Evolutionary conservation across 2,888 invertebrate species (phyloP).

Genomic region (Tetrapedia diversipes): DNA sequence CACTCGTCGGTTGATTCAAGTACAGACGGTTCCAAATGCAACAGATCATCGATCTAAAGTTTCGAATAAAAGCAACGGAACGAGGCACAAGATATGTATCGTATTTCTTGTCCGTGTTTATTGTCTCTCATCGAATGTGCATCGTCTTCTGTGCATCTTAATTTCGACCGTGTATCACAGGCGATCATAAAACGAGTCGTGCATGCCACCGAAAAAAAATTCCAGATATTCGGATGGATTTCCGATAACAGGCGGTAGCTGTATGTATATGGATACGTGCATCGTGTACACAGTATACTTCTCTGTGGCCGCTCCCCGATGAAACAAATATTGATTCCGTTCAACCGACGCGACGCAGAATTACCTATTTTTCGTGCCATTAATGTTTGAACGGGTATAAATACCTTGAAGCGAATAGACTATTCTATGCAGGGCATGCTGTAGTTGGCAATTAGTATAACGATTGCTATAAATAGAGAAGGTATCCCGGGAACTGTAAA

Average conservation of each 20-base stretch:
- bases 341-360: slow-evolving; percentile 25
- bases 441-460: neutral
- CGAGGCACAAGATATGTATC: neutral
- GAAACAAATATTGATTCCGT: slow-evolving; percentile 53
- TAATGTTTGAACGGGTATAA: slow-evolving; percentile 21
- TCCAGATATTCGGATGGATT: slow-evolving; percentile 68
- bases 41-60: neutral
- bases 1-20: neutral
- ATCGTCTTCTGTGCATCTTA: slow-evolving; percentile 65
- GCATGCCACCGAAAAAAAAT: slow-evolving; percentile 63
- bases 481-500: slow-evolving; percentile 1
- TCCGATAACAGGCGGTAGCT: slow-evolving; percentile 60
- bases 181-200: slow-evolving; percentile 64
- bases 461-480: neutral
- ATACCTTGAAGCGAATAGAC: neutral
- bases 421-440: neutral
- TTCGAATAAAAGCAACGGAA: too few relatives aligned
- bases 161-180: slow-evolving; percentile 64
- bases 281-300: slow-evolving; percentile 9
- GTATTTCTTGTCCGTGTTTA: neutral
- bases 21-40: neutral
- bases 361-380: slow-evolving; percentile 24
- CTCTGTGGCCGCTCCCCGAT: slow-evolving; percentile 15
- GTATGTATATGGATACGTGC: slow-evolving; percentile 9
- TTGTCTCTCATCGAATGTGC: slow-evolving; percentile 14